These are phyloP conservation scores for Drosophila bocqueti DNA, from an alignment of 1,140 invertebrate genomes.

Conservation along the genomic window DNA sequence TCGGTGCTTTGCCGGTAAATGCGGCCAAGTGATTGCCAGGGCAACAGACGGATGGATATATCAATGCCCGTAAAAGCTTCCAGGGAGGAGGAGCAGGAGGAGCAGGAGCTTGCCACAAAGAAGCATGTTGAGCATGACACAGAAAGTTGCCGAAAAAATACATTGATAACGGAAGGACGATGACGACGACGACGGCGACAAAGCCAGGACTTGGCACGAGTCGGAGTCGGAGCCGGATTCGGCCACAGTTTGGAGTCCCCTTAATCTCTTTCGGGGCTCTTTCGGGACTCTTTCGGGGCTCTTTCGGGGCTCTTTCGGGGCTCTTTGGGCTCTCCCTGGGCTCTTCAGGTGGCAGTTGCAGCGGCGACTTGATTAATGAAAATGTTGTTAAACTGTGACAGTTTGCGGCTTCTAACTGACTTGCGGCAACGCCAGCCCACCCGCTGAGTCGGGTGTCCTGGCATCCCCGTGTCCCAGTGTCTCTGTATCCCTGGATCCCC, in stretches of 20 bases:
- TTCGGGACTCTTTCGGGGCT: not conserved
- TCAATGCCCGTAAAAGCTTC: conserved; percentile 13
- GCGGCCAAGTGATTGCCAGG: conserved; percentile 3
- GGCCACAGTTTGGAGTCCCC: conserved; percentile 1
- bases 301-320: not conserved
- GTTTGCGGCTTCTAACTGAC: conserved; percentile 74
- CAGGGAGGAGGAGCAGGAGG: not conserved
- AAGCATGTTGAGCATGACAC: conserved; percentile 14
- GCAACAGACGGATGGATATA: conserved; percentile 9
- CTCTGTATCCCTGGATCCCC: not conserved
- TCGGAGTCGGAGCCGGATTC: not conserved
- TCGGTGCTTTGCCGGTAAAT: not conserved
- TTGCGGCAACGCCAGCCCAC: conserved; percentile 46
- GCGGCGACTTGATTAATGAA: conserved; percentile 74
- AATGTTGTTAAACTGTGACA: conserved; percentile 81
- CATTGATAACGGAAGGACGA: conserved; percentile 9
- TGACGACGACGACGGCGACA: not conserved
- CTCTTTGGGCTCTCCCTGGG: conserved; percentile 6
- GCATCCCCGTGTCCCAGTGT: not conserved
- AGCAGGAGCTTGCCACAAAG: not conserved
- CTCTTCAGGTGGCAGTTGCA: conserved; percentile 39
- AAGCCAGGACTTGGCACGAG: conserved; percentile 2
- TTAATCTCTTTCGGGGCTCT: conserved; percentile 26
- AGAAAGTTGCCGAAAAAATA: conserved; percentile 5
- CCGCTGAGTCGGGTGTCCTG: conserved; percentile 25